Percentiles rank a stretch among this genome's conserved stretches.
Conservation (phyloP, 2,797 vertebrate species). For the Sebastes elongatus region DNA sequence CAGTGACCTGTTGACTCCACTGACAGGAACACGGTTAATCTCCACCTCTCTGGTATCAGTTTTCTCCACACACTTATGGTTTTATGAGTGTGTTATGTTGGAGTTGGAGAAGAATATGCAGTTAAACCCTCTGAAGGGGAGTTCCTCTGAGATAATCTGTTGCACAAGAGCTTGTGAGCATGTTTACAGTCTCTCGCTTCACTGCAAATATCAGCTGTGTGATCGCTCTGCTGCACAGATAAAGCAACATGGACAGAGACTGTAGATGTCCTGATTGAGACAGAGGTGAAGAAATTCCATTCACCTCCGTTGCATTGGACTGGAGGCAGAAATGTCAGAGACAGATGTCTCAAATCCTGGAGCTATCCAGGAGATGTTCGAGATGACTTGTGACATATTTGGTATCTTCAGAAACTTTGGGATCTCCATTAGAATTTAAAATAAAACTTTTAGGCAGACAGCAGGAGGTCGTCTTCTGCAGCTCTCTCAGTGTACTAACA, state of each 20-base stretch:
- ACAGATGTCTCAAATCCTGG: no score
- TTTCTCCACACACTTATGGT: constrained; percentile 13
- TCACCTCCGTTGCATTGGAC: no score
- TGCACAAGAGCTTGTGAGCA: constrained; percentile 38
- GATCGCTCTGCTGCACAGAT: background rate
- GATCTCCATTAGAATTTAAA: background rate
- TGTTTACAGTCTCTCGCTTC: constrained; percentile 27
- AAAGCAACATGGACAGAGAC: no score
- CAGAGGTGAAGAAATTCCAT: no score
- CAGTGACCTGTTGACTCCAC: background rate
- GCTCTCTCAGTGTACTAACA: no score
- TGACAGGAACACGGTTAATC: background rate
- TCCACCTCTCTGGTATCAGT: constrained; percentile 6
- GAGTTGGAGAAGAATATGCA: constrained; percentile 11
- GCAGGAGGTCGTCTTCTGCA: no score
- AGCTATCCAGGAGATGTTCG: no score
- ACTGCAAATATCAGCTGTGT: constrained; percentile 1
- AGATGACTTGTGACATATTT: background rate
- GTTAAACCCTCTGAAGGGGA: constrained; percentile 17
- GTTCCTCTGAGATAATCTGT: constrained; percentile 37
- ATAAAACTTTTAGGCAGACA: background rate
- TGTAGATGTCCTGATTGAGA: no score
- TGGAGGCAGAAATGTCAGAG: no score
- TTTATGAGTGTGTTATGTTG: constrained; percentile 36
- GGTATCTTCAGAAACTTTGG: background rate